Base-by-base conservation (phyloP, 2,113 vertebrate species). In the Salvelinus fontinalis region DNA sequence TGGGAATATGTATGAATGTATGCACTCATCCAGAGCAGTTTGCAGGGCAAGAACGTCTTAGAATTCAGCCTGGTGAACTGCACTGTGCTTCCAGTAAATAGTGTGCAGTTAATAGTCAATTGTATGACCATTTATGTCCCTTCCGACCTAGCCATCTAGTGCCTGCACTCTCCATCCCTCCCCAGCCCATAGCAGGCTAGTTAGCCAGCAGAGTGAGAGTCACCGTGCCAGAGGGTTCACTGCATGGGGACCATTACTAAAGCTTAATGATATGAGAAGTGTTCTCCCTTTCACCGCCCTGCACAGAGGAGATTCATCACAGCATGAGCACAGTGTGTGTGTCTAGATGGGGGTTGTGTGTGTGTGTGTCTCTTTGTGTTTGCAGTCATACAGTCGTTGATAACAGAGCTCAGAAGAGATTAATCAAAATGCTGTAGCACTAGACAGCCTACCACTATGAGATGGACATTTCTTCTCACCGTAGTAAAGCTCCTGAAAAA, bases 191-290 rank as follows among this genome's bases (percentile, higher is more conserved):
- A 18, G 51, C 14, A 54, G 51, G 79, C 78, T 84, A 78, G 79
- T 88, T 88, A 87, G 77, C 86, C 81, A 71, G 79, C 80, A 81
- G 81, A 90, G 72, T 80, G 84, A 87, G 86, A 60, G 65, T 77
- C 73, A 72, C 79, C 59, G 83, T 83, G 79, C 87, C 75, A 79
- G 79, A 29, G 77, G 51, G 34, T 54, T 26, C 67, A 66, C 29
- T 29, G 83, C 86, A 74, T 27, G 67, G 82, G 84, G 83, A 85
- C 87, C 87, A 90, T 92, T 93, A 91, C 84, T 90, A 81, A 90
- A 90, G 86, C 85, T 89, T 91, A 92, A 92, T 89, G 89, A 90
- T 84, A 89, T 90, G 85, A 90, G 86, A 88, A 92, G 87, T 84
- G 83, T 86, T 87, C 86, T 76, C 76, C 80, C 83, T 76, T 74